A percentile compares a stretch with the other conserved stretches of the same genome.
Conservation (phyloP, 2,113 vertebrate species). For the Menura novaehollandiae region DNA sequence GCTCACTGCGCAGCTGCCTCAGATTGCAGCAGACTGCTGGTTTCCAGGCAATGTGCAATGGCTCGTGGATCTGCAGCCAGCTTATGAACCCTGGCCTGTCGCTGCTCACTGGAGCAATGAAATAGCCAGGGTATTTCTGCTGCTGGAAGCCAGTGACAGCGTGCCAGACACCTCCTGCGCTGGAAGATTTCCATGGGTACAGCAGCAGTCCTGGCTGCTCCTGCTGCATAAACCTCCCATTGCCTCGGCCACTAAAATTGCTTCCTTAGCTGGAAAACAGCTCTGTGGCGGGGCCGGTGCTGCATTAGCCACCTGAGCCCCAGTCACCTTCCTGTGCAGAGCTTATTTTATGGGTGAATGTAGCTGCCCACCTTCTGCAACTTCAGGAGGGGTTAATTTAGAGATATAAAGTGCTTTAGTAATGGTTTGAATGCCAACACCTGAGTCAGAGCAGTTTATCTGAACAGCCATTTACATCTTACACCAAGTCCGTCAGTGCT, state of each 20-base stretch:
- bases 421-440: background rate
- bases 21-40: background rate
- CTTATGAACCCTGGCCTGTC: background rate
- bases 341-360: background rate
- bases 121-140: background rate
- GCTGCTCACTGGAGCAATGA: slow-evolving; percentile 3
- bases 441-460: background rate
- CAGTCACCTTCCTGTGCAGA: background rate
- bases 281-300: background rate
- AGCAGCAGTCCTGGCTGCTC: background rate
- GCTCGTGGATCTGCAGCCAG: background rate
- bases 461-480: background rate
- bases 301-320: background rate
- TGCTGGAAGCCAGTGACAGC: background rate
- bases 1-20: background rate
- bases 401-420: background rate
- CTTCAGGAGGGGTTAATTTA: background rate
- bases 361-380: background rate
- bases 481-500: background rate
- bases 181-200: background rate
- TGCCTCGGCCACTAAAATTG: background rate
- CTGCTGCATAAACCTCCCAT: slow-evolving; percentile 1
- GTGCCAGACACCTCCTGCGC: background rate
- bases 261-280: background rate
- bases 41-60: background rate